Evolutionary conservation across 2,888 invertebrate genomes (phyloP), one percentile per base, ranked within the genome.

Genomic region (Sphaeridia pumilis): DNA sequence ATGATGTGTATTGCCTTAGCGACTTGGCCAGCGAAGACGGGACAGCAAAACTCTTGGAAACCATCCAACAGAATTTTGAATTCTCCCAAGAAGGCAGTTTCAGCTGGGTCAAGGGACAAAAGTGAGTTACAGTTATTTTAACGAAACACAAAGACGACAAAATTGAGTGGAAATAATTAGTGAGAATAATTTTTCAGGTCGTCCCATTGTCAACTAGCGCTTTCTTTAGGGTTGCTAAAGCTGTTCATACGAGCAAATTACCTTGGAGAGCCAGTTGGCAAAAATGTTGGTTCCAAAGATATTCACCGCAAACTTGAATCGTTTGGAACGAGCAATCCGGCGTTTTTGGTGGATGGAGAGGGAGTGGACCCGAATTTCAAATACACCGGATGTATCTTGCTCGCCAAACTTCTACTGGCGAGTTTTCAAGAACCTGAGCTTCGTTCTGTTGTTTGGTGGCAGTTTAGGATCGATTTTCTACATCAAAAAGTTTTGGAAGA

Each of bases 401-500:
- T 58, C 10, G 58, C 53, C 10, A 43, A 55, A 20, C 21, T 47
- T 10, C 31, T 57, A 20, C 21, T 61, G 2, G 25, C 41, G 4
- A 4, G 26, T 3, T 10, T 57, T 3, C 27, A 45, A 2, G 27
- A 17, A 3, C 20, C 45, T 4, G 1, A 7, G 2, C 41, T 41
- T 24, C 49, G 46, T 4, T 20, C 41, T 2, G 42, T 35, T 14
- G 2, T 2, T 1, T 83, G 82, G 83, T 88, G 88, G 92, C 71
- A 77, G 59, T 74, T 89, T 66, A 77, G 92, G 63, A 74, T 79
- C 49, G 74, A 84, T 63, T 76, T 79, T 44, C 69, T 83, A 7
- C 87, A 89, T 67, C 90, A 92, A 68, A 75, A 77, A 62, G 71
- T 82, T 28, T 68, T 92, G 14, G 85, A 87, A 63, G 88, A 89